These are phyloP conservation scores for Picus viridis DNA, from an alignment of 2,797 vertebrate genomes.

Conservation along the genomic window DNA sequence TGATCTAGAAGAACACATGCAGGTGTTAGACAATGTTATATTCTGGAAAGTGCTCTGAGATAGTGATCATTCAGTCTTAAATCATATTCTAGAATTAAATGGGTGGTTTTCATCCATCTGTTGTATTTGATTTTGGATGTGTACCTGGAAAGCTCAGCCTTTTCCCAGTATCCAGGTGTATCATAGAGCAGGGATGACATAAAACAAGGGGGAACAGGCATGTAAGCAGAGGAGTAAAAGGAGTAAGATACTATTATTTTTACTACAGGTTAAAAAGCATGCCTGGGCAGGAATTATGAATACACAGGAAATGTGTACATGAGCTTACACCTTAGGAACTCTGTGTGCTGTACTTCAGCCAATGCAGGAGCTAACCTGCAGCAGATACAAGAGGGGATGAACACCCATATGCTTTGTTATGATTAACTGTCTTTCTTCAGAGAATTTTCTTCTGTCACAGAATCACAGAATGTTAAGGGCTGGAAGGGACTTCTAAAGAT, in stretches of 20 bases:
- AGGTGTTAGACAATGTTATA: accelerated
- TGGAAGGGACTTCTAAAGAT: no score
- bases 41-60: not conserved
- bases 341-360: not conserved
- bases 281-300: not conserved
- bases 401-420: not conserved
- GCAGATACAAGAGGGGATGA: not conserved
- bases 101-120: not conserved
- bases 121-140: not conserved
- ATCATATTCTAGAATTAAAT: not conserved
- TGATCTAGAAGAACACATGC: not conserved
- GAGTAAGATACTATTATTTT: not conserved
- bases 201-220: not conserved
- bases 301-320: accelerated
- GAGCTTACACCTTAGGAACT: not conserved
- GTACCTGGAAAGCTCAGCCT: not conserved
- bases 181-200: not conserved
- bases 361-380: not conserved
- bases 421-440: not conserved
- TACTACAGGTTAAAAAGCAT: not conserved
- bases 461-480: no score
- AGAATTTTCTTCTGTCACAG: not conserved
- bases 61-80: not conserved
- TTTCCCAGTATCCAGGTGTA: not conserved
- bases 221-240: not conserved